These are phyloP conservation scores for Drosophila kuntzei DNA, from an alignment of 2,888 invertebrate species.

Conservation along the genomic window DNA sequence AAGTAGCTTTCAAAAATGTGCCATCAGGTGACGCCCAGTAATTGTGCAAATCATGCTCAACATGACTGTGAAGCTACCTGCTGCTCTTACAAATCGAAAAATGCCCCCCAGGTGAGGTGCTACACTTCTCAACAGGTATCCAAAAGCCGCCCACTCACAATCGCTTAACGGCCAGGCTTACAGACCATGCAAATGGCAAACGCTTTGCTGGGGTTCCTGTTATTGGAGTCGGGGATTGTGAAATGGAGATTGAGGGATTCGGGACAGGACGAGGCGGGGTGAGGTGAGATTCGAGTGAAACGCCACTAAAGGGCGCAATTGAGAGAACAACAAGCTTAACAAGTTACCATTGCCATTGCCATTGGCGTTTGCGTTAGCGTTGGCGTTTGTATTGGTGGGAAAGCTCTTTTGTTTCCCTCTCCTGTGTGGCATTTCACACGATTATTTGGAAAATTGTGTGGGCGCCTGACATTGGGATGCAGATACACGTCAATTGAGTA, in stretches of 20 bases:
- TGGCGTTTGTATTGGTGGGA: slow-evolving; percentile 36
- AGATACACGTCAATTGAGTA: slow-evolving; percentile 51
- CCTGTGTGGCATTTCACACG: slow-evolving; percentile 30
- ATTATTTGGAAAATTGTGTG: slow-evolving; percentile 30
- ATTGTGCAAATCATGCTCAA: slow-evolving; percentile 56
- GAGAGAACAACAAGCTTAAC: slow-evolving; percentile 77
- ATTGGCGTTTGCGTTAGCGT: slow-evolving; percentile 1
- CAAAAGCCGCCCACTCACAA: slow-evolving; percentile 33
- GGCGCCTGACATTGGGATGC: slow-evolving; percentile 6
- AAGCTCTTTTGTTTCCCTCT: slow-evolving; percentile 39
- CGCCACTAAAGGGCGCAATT: slow-evolving; percentile 72
- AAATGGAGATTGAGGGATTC: neutral
- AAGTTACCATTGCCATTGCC: slow-evolving; percentile 54
- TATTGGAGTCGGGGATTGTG: neutral
- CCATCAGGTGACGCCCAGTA: slow-evolving; percentile 27
- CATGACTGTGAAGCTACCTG: slow-evolving; percentile 55
- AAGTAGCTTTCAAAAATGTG: slow-evolving; percentile 4
- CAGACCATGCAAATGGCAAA: slow-evolving; percentile 46
- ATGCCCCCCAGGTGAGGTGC: slow-evolving; percentile 43
- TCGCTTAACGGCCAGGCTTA: slow-evolving; percentile 38
- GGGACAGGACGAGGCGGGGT: neutral
- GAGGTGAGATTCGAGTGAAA: slow-evolving; percentile 48
- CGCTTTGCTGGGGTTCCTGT: slow-evolving; percentile 26
- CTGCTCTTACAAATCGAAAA: slow-evolving; percentile 59
- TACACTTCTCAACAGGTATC: slow-evolving; percentile 65